Conservation (phyloP, 1,140 invertebrate genomes). For the Leptinotarsa texana region DNA sequence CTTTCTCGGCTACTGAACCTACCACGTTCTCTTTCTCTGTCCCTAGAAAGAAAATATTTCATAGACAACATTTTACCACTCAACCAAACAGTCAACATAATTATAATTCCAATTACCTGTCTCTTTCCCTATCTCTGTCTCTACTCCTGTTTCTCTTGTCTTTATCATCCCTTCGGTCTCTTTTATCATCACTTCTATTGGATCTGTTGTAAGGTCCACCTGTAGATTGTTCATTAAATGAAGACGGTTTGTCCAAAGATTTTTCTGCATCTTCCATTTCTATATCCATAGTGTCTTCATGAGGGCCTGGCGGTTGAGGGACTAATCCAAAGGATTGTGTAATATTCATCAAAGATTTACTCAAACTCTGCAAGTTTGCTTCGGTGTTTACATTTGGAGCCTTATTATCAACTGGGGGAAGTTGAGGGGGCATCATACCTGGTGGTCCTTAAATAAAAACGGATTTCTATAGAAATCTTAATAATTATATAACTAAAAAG, state of each 20-base stretch:
- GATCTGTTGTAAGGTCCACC: neutral
- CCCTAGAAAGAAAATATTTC: slow-evolving; percentile 13
- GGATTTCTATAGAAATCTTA: neutral
- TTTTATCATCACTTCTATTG: slow-evolving; percentile 32
- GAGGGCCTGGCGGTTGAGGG: slow-evolving; percentile 58
- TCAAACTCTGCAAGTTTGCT: slow-evolving; percentile 37
- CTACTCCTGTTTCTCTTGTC: slow-evolving; percentile 52
- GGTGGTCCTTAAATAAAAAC: slow-evolving; percentile 51
- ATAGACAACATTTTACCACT: neutral
- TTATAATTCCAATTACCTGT: slow-evolving; percentile 24
- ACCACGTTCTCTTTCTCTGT: slow-evolving; percentile 37
- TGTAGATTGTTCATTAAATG: slow-evolving; percentile 17
- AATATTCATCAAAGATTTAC: slow-evolving; percentile 44
- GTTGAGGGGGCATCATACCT: slow-evolving; percentile 57
- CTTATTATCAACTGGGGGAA: slow-evolving; percentile 25
- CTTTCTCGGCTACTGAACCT: slow-evolving; percentile 45
- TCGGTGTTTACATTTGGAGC: slow-evolving; percentile 28
- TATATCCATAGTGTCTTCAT: slow-evolving; percentile 69
- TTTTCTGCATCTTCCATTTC: slow-evolving; percentile 63
- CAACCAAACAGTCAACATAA: slow-evolving; percentile 10
- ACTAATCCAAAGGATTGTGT: slow-evolving; percentile 50
- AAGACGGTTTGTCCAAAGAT: slow-evolving; percentile 27
- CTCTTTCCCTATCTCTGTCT: slow-evolving; percentile 38
- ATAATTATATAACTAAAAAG: neutral
- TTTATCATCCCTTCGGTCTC: slow-evolving; percentile 37